Evolutionary conservation across 2,797 vertebrate species (phyloP).

Genomic region (Tauraco hartlaubi): DNA sequence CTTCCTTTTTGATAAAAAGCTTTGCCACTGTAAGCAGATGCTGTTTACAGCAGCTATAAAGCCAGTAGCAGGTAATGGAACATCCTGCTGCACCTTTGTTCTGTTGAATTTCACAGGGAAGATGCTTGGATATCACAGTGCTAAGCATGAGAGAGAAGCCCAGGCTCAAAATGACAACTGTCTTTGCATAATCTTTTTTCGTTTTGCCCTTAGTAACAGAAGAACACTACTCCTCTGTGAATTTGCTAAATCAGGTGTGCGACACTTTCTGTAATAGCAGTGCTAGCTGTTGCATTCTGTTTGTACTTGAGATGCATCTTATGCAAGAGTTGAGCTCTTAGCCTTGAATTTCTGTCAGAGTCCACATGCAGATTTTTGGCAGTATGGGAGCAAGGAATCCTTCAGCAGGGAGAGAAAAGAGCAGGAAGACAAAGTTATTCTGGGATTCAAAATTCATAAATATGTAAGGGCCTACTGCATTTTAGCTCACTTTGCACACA

Average conservation of each 20-base stretch:
- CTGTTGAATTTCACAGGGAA: background rate
- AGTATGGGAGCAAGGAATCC: background rate
- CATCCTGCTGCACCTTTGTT: background rate
- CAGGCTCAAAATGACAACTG: background rate
- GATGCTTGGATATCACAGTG: background rate
- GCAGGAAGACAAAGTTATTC: background rate
- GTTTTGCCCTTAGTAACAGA: background rate
- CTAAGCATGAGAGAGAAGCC: background rate
- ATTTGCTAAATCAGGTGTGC: background rate
- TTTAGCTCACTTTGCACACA: background rate
- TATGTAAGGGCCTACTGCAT: background rate
- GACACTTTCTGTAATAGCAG: background rate
- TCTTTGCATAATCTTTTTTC: background rate
- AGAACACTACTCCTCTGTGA: background rate
- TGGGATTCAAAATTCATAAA: background rate
- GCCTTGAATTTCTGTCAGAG: background rate
- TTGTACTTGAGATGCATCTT: background rate
- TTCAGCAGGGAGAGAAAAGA: background rate
- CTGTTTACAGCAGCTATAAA: background rate
- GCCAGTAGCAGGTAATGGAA: background rate
- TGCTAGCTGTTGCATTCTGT: background rate
- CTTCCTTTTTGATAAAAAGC: background rate
- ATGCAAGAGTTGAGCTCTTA: background rate
- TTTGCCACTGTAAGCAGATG: background rate
- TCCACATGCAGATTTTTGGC: background rate